Evolutionary conservation across 2,797 vertebrate species (phyloP).

Genomic region (Hypotaenidia philippensis): DNA sequence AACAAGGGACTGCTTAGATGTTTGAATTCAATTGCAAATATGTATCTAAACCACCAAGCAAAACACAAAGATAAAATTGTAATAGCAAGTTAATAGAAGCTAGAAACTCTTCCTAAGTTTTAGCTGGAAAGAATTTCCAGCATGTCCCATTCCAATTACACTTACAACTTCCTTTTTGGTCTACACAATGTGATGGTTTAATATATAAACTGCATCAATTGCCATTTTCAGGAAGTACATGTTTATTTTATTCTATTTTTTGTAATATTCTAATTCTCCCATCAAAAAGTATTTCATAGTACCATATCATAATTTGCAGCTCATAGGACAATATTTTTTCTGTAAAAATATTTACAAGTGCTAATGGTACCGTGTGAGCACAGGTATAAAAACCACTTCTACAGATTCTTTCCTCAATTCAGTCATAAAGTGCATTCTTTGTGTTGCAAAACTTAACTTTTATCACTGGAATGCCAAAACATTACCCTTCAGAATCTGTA

Average conservation of each 20-base stretch:
- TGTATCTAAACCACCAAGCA: background rate
- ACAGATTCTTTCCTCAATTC: background rate
- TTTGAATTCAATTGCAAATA: background rate
- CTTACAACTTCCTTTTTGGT: background rate
- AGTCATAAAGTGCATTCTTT: background rate
- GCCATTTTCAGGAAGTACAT: background rate
- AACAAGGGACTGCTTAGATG: background rate
- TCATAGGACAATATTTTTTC: background rate
- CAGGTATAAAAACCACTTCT: background rate
- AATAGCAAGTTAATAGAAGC: background rate
- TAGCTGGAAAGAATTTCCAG: background rate
- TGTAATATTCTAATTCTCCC: background rate
- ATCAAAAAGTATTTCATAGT: background rate
- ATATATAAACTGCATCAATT: background rate
- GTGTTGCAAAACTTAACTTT: background rate
- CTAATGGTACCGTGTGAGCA: background rate
- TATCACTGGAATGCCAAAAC: background rate
- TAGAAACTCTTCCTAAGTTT: background rate
- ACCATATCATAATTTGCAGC: background rate
- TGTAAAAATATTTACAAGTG: background rate
- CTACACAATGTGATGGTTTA: fast-evolving
- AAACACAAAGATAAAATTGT: background rate
- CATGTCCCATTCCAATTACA: background rate
- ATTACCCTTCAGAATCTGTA: background rate
- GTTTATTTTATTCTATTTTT: background rate